phyloP scores from a whole-genome alignment of 2,113 vertebrate species.

The Chionomys nivalis region DNA sequence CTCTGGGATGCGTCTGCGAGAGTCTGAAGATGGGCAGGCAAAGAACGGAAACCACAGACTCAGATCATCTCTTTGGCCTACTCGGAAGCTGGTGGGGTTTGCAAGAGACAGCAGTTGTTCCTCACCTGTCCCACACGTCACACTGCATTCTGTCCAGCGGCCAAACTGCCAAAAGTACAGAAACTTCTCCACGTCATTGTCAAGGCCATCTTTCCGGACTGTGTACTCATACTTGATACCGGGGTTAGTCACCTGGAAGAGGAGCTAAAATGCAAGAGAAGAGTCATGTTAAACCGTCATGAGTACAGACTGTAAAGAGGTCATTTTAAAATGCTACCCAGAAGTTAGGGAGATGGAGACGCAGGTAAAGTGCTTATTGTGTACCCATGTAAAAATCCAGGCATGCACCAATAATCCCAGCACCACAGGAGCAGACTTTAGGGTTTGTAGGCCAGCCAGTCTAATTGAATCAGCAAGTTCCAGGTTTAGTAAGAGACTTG shows the following conservation, averaged over 20 bases:
- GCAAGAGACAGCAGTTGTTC: accelerated
- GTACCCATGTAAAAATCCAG: not conserved
- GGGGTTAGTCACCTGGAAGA: conserved; percentile 96
- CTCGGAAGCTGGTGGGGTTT: accelerated
- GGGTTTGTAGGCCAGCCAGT: not conserved
- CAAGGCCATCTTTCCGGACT: conserved; percentile 89
- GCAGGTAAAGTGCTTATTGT: too few species aligned
- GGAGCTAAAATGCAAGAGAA: conserved; percentile 86
- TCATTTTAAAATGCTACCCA: not conserved
- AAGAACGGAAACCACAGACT: not conserved
- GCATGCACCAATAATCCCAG: not conserved
- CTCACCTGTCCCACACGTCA: conserved; percentile 94
- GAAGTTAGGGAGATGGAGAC: not conserved
- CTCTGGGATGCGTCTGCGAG: not conserved
- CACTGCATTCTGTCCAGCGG: conserved; percentile 95
- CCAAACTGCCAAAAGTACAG: conserved; percentile 94
- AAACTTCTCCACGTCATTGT: conserved; percentile 90
- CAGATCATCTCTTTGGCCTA: not conserved
- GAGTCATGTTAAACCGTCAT: not conserved
- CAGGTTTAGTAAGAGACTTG: not conserved
- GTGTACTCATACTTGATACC: conserved; percentile 95
- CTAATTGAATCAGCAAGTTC: not conserved
- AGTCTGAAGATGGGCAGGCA: not conserved
- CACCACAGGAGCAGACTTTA: not conserved
- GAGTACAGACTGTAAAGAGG: not conserved